Evolutionary conservation across 2,888 invertebrate genomes (phyloP), one percentile per base, ranked within the genome.

Genomic region (Autographa gamma): DNA sequence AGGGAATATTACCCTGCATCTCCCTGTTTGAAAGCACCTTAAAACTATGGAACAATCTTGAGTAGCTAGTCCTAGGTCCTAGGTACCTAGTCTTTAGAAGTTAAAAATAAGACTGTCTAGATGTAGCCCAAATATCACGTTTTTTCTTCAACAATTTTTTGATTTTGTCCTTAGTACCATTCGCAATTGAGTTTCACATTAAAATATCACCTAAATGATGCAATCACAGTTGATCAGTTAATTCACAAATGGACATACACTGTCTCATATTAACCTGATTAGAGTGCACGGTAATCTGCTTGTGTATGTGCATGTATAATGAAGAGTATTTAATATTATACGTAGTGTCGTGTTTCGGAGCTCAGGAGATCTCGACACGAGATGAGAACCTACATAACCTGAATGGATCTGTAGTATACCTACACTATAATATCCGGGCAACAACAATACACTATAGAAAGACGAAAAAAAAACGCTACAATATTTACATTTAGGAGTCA

Each of bases 121-220:
- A 65, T 77, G 64, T n/a, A 19, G 48, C 56, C 60, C 31, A 69
- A 74, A 80, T 66, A 72, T 60, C 60, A 68, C 38, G 60, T 52
- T 77, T 69, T 60, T 63, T 77, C 60, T 63, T 77, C 60, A 38
- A 64, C 34, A 52, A 31, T n/a, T 34, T 48, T 80, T 80, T 80
- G 78, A 84, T 56, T 60, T 31, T 64, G 67, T 83, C 84, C 83
- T 80, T 76, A 73, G 75, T 67, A 8, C 52, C 32, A 31, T 60
- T 71, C 80, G 54, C 31, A 54, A 63, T 73, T 69, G 18, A 32
- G 69, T 52, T 34, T 34, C 58, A 61, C 67, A 54, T 74, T 70
- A 65, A 58, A 59, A 38, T 34, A n/a, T 13, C 56, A 58, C 32
- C 6, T 66, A 34, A 63, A 60, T 43, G 31, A 32, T 65, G 60